These are phyloP conservation scores for Vimba vimba DNA, from an alignment of 2,113 vertebrate species.

Conservation along the genomic window DNA sequence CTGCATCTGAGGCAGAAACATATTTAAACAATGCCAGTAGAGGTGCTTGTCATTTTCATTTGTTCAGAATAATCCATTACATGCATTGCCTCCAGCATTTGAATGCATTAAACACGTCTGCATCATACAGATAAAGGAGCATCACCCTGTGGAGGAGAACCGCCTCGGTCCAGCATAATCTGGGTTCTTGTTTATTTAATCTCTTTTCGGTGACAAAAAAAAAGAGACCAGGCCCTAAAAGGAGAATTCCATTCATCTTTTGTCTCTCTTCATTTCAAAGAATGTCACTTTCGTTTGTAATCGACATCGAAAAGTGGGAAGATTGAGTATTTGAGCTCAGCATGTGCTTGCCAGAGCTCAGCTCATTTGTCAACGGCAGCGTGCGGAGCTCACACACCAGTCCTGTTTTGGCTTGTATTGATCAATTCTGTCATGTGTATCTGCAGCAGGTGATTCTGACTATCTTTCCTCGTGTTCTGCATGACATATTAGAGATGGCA, in stretches of 20 bases:
- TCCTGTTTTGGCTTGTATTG: slow-evolving; percentile 68
- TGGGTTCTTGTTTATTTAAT: slow-evolving; percentile 38
- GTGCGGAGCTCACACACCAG: slow-evolving; percentile 57
- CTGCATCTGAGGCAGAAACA: slow-evolving; percentile 25
- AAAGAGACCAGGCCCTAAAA: slow-evolving; percentile 3
- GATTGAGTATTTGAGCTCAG: slow-evolving; percentile 66
- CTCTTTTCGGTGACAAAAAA: slow-evolving; percentile 4
- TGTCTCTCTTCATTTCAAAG: slow-evolving; percentile 64
- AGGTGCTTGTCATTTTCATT: slow-evolving; percentile 36
- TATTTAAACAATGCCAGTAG: slow-evolving; percentile 26
- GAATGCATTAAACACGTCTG: slow-evolving; percentile 31
- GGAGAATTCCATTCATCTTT: slow-evolving; percentile 64
- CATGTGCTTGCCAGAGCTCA: slow-evolving; percentile 65
- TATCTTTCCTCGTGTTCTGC: slow-evolving; percentile 54
- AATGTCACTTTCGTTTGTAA: slow-evolving; percentile 66
- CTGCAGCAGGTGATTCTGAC: slow-evolving; percentile 64
- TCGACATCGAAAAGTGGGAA: slow-evolving; percentile 54
- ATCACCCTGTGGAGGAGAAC: neutral
- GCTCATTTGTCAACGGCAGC: slow-evolving; percentile 69
- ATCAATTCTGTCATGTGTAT: slow-evolving; percentile 65
- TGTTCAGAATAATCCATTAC: slow-evolving; percentile 33
- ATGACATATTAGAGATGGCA: slow-evolving; percentile 44
- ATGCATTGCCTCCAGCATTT: neutral
- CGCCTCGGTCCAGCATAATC: slow-evolving; percentile 9
- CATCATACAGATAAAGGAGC: slow-evolving; percentile 26